These are phyloP conservation scores for Acrocephalus scirpaceus DNA, from an alignment of 2,797 vertebrate genomes.

Conservation along the genomic window DNA sequence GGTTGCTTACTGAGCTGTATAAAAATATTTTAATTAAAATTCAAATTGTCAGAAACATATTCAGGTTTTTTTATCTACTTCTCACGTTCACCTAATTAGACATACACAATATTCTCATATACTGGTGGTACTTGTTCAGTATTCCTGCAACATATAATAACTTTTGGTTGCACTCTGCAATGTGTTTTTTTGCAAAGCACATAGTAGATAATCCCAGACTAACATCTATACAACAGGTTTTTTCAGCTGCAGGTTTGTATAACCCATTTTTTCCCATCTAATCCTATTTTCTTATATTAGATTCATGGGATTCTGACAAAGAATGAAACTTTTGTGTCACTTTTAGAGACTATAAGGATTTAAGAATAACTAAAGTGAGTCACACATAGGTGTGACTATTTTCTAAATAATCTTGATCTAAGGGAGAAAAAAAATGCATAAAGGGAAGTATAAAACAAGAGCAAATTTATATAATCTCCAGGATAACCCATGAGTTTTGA, in stretches of 20 bases:
- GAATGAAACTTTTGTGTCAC: background rate
- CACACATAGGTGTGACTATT: background rate
- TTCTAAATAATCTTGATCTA: background rate
- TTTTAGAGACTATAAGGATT: background rate
- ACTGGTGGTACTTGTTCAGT: background rate
- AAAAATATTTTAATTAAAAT: conserved; percentile 23
- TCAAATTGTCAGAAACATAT: background rate
- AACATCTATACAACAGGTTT: background rate
- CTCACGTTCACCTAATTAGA: background rate
- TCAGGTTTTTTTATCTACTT: background rate
- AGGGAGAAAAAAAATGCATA: background rate
- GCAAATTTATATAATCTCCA: background rate
- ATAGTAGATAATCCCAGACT: background rate
- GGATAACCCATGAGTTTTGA: background rate
- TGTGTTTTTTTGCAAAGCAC: background rate
- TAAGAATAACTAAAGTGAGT: background rate
- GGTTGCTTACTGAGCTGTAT: background rate
- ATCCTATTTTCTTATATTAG: background rate
- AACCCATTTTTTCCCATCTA: background rate
- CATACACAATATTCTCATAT: background rate
- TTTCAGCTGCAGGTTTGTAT: background rate
- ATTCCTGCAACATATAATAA: background rate
- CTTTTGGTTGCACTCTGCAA: background rate
- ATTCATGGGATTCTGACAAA: background rate
- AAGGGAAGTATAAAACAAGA: background rate